A percentile compares a stretch with the other conserved stretches of the same genome.
These are phyloP conservation scores for Siniperca scherzeri DNA, from an alignment of 2,797 vertebrate species.

Conservation along the genomic window DNA sequence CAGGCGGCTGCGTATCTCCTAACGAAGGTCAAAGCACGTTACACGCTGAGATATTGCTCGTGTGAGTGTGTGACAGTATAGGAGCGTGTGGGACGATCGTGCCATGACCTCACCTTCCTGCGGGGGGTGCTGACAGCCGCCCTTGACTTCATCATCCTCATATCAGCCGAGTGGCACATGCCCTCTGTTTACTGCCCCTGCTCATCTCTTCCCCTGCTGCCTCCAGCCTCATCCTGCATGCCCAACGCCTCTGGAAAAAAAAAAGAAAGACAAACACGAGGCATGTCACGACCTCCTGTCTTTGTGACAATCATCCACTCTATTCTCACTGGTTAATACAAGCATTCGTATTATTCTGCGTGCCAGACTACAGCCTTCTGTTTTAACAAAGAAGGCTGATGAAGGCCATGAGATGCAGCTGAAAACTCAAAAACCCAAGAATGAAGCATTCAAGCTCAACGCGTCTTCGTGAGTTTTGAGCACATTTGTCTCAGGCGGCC, in stretches of 20 bases:
- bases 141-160: conserved; percentile 28
- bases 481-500: no score
- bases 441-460: background rate
- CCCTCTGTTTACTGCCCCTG: conserved; percentile 13
- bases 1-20: conserved; percentile 36
- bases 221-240: conserved; percentile 36
- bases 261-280: background rate
- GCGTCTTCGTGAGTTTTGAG: background rate
- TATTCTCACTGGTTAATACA: background rate
- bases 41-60: conserved; percentile 3
- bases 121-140: conserved; percentile 36
- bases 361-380: background rate
- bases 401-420: background rate
- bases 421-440: background rate
- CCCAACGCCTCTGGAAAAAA: conserved; percentile 20
- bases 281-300: conserved; percentile 13
- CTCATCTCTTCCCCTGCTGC: conserved; percentile 43
- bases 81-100: conserved; percentile 9
- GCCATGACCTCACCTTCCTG: conserved; percentile 68
- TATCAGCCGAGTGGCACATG: conserved; percentile 52
- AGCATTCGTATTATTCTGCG: background rate
- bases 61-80: conserved; percentile 22
- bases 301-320: conserved; percentile 6
- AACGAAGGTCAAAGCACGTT: conserved; percentile 32
- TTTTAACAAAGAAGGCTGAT: background rate